These are phyloP conservation scores for Drosophila cognata DNA, from an alignment of 2,888 invertebrate genomes.

Conservation along the genomic window DNA sequence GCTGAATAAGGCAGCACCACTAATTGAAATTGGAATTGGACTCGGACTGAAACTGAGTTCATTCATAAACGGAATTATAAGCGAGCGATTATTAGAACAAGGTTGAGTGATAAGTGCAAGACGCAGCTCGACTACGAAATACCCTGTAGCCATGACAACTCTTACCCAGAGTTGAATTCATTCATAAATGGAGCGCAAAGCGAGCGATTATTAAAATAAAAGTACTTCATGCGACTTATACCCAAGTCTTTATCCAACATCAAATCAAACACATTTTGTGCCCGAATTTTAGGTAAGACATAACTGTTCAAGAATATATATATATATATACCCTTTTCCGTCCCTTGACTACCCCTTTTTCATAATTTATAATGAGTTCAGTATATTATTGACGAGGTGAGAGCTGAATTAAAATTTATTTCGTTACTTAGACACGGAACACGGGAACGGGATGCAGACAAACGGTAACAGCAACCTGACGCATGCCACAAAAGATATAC, in stretches of 20 bases:
- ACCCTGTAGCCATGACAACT: not conserved
- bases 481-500: not conserved
- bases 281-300: not conserved
- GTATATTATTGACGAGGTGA: not conserved
- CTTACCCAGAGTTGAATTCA: not conserved
- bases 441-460: not conserved
- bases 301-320: not conserved
- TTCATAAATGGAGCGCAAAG: constrained; percentile 21
- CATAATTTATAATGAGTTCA: not conserved
- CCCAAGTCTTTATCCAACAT: not conserved
- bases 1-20: constrained; percentile 34
- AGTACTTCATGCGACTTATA: not conserved
- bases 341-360: not conserved
- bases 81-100: constrained; percentile 24
- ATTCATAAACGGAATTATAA: constrained; percentile 27
- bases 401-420: not conserved
- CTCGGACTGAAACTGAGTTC: not conserved
- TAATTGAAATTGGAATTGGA: constrained; percentile 50
- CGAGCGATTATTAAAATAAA: constrained; percentile 7
- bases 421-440: not conserved
- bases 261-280: not conserved
- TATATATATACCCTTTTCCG: not conserved
- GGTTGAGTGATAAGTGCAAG: not conserved
- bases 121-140: not conserved
- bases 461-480: not conserved